Evolutionary conservation across 2,888 invertebrate genomes (phyloP), one percentile per base, ranked within the genome.

Genomic region (Piscicola geometra): DNA sequence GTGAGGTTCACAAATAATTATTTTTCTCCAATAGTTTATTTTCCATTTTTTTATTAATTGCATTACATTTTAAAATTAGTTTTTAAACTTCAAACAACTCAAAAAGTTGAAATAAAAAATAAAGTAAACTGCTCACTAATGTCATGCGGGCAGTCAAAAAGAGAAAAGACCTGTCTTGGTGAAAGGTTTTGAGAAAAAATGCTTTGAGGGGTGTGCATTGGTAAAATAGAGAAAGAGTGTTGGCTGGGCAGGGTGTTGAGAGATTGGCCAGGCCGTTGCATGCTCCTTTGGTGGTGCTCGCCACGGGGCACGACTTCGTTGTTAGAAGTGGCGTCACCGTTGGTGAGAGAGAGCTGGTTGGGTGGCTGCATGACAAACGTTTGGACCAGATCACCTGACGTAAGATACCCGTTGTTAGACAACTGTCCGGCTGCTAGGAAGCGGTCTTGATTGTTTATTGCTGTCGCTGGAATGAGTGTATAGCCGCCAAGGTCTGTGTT

Each of bases 381-480:
- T 21, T 56, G 60, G n/a, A 56, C 60, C 25, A 56, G 5, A 5
- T 56, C 60, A 56, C n/a, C n/a, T 21, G 60, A 56, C 25, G 60
- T 25, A 21, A 56, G 25, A 56, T 25, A 56, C 12, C 60, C 60
- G 60, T 56, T 56, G 25, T n/a, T 56, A 25, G 21, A n/a, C 60
- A 56, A 56, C n/a, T 56, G 60, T 9, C n/a, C n/a, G 60, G 60
- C n/a, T 18, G 60, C 60, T 56, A 56, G 60, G 60, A 56, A 56
- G n/a, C 60, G 60, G n/a, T 56, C 60, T 56, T 56, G 60, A n/a
- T 56, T 56, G 60, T 56, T 56, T 56, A 56, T 56, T 56, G 60
- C 60, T 56, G 60, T 56, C n/a, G 60, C 25, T 56, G 60, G 60
- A 18, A 56, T 56, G 60, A 56, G 60, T 56, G 60, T 56, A 56